Evolutionary conservation across 2,113 vertebrate genomes (phyloP).

Genomic region (Pseudolaguvia tuberculata): DNA sequence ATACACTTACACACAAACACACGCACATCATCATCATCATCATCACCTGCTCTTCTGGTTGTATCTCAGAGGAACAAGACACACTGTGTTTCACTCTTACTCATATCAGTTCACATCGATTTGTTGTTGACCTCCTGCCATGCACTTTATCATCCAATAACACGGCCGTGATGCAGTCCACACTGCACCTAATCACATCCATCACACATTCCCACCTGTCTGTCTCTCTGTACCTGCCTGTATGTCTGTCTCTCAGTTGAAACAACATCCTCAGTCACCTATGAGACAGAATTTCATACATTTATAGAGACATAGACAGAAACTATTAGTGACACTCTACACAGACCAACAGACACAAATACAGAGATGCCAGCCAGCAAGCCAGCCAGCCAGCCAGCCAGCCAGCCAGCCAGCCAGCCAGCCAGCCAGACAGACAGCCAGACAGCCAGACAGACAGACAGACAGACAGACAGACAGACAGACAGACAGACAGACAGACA

Average conservation of each 20-base stretch:
- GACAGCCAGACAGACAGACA: too few relatives aligned
- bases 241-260: slow-evolving; percentile 12
- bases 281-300: too few relatives aligned
- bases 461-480: too few relatives aligned
- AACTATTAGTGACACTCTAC: neutral
- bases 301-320: too few relatives aligned
- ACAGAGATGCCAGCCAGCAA: neutral
- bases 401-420: too few relatives aligned
- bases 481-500: too few relatives aligned
- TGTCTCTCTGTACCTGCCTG: slow-evolving; percentile 19
- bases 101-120: slow-evolving; percentile 78
- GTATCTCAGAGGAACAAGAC: neutral
- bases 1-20: too few relatives aligned
- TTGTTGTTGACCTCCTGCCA: slow-evolving; percentile 78
- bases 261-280: too few relatives aligned
- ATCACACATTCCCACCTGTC: slow-evolving; percentile 55
- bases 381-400: neutral
- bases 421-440: too few relatives aligned
- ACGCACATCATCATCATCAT: neutral
- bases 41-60: neutral
- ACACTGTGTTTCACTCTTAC: slow-evolving; percentile 37
- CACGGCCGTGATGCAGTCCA: slow-evolving; percentile 60
- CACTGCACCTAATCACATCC: slow-evolving; percentile 76
- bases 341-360: too few relatives aligned
- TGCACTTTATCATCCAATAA: slow-evolving; percentile 74